phyloP scores from a whole-genome alignment of 2,888 invertebrate genomes.

The Nipponacmea schrenckii region DNA sequence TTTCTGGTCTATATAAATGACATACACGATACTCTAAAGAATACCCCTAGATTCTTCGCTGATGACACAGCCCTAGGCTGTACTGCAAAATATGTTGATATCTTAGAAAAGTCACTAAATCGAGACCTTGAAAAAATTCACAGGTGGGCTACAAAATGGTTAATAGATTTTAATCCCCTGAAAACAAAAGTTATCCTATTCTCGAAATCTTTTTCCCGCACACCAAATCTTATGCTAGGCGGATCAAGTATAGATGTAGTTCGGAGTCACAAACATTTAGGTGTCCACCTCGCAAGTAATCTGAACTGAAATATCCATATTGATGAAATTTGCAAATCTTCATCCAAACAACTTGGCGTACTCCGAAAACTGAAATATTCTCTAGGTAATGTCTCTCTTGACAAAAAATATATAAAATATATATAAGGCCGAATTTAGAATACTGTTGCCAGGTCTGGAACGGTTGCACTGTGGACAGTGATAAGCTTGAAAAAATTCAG shows the following conservation, averaged over 20 bases:
- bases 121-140: constrained; percentile 13
- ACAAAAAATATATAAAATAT: constrained; percentile 10
- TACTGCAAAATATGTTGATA: background rate
- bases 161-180: constrained; percentile 18
- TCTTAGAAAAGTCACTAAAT: constrained; percentile 15
- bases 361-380: constrained; percentile 19
- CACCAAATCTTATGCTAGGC: background rate
- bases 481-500: constrained; percentile 8
- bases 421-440: constrained; percentile 11
- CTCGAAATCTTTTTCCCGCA: background rate
- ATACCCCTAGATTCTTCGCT: background rate
- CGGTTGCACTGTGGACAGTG: constrained; percentile 1
- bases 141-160: constrained; percentile 22
- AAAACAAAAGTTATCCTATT: constrained; percentile 21
- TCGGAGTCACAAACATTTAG: constrained; percentile 11
- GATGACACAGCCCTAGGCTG: background rate
- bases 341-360: constrained; percentile 12
- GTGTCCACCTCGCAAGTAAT: constrained; percentile 10
- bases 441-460: constrained; percentile 19
- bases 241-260: background rate
- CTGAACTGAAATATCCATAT: constrained; percentile 9
- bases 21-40: background rate
- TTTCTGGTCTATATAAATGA: no score
- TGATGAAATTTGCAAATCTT: no score
- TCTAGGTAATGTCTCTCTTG: constrained; percentile 1